Evolutionary conservation across 2,888 invertebrate species (phyloP), one percentile per base, ranked within the genome.

Genomic region (Leucozona laternaria): DNA sequence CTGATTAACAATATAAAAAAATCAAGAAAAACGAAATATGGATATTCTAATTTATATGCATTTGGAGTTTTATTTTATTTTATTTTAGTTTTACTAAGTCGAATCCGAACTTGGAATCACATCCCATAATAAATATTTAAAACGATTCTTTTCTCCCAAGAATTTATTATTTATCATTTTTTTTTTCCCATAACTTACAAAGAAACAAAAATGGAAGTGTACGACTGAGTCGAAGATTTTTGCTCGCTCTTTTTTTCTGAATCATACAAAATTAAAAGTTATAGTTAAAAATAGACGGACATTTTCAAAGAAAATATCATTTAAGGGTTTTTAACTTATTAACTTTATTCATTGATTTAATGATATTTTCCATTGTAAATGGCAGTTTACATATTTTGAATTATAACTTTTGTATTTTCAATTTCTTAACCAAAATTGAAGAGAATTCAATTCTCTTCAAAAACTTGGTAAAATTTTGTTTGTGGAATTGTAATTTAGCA

Each of bases 81-180:
- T 17, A 25, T 48, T 48, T 48, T 48, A n/a, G 15, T 8, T 34
- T 34, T 17, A 17, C 0, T 20, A 48, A 15, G 4, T 5, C 0
- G 11, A 2, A 28, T 28, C 28, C 48, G 22, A 48, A 66, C 31
- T 3, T 66, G 34, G 34, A 48, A 48, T 48, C 48, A 6, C 45
- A 34, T 66, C 17, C 28, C 28, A 64, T 64, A 34, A 34, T 11
- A 34, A 34, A 34, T 4, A 43, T 25, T n/a, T 20, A 25, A 40
- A 60, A 62, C 43, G 2, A 34, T 34, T 48, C 3, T 40, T 8
- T 72, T 10, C 37, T 75, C 79, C 83, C 57, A 48, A 58, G 83
- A 83, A 83, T 64, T 64, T 50, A 55, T 55, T 48, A n/a, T 60
- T 82, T 45, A 58, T 31, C 17, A 53, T 64, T 78, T 82, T 72